Base-by-base conservation (phyloP, 2,797 vertebrate genomes). In the Parotocinclus haroldoi region DNA sequence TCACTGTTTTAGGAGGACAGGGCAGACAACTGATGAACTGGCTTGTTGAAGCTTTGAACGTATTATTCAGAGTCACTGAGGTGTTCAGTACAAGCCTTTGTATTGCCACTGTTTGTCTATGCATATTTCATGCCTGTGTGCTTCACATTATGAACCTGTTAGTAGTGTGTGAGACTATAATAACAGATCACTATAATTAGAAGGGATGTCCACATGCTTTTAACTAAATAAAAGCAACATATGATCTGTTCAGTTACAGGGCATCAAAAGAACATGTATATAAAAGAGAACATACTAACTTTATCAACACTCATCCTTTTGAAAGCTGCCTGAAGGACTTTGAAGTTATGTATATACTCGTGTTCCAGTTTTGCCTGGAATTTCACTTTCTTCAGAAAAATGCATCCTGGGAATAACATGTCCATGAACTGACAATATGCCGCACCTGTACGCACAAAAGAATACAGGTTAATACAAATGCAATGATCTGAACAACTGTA, bases 381-480 rank as follows among this genome's bases (percentile, higher is more conserved):
- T 86, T 98, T 99, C 79, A 99, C 96, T 86, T 96, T 99, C 81
- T 98, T 93, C 81, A 99, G 86, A 74, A 96, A 93, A 76, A 98
- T 90, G 42, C 94, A 98, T 54, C 96, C 96, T 0, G 96, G 95
- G 79, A 99, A 99, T 79, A 99, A 89, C 95, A 98, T 98, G 86
- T 99, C 96, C 96, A 99, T 98, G 88, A 99, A 98, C 89, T 99
- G 96, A 89, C 96, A 99, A 54, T 98, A 98, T 0, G 96, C 93
- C 9, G 93, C 96, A 55, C 96, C 96, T 98, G 84, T 0, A 74
- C 76, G 72, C 71, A 66, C 63, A 68, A 11, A 62, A 42, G 50
- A 37, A 19, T 3, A 59, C 27, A 8, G 17, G 12, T 65, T 55
- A 65, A 55, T 45, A 37, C 42, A 11, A 44, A 44, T 42, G 39